These are phyloP conservation scores for Mechanitis mazaeus DNA, from an alignment of 2,888 invertebrate species.

Conservation along the genomic window DNA sequence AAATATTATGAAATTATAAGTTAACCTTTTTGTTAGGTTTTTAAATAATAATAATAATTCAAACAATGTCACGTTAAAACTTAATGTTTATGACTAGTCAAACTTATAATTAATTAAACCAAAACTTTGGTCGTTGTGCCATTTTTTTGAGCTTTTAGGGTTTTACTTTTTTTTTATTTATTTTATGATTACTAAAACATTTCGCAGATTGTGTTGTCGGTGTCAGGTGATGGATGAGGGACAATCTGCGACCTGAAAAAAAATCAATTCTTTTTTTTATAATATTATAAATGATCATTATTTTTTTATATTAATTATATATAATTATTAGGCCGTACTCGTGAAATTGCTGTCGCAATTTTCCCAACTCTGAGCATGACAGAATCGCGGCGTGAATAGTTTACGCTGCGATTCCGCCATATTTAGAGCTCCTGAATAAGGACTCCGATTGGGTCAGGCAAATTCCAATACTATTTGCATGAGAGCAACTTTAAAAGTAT, in stretches of 20 bases:
- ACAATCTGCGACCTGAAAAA: constrained; percentile 43
- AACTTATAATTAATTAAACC: constrained; percentile 58
- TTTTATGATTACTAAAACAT: constrained; percentile 41
- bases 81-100: constrained; percentile 52
- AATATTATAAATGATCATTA: no score
- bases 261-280: constrained; percentile 12
- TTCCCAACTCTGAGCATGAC: no score
- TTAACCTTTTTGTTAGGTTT: constrained; percentile 3
- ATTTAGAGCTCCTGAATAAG: no score
- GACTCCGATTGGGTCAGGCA: no score
- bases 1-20: neutral
- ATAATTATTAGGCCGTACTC: no score
- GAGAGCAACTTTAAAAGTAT: no score
- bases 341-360: no score
- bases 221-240: constrained; percentile 56
- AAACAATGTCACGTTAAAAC: constrained; percentile 31
- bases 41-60: constrained; percentile 21
- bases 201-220: constrained; percentile 66
- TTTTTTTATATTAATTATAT: no score
- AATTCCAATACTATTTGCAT: no score
- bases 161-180: constrained; percentile 69
- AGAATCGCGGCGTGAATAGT: no score
- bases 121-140: constrained; percentile 75
- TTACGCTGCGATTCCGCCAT: no score
- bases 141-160: constrained; percentile 67